A percentile compares a stretch with the other conserved stretches of the same genome.
Conservation (phyloP, 2,797 vertebrate species). For the Cryptoprocta ferox region DNA sequence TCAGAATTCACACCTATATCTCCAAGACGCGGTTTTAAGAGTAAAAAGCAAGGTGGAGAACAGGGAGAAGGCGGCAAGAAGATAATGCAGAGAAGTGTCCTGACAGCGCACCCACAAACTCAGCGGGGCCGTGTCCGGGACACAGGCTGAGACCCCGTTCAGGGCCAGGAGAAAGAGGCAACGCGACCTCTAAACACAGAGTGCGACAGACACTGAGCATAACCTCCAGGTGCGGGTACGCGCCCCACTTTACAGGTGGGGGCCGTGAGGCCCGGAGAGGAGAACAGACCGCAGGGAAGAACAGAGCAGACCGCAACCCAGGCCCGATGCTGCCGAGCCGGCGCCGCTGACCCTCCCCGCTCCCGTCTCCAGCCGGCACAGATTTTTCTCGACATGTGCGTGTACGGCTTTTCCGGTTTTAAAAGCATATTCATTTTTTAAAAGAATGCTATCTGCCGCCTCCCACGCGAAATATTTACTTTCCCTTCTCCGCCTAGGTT, state of each 20-base stretch:
- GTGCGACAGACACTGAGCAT: rapidly evolving
- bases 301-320: rapidly evolving
- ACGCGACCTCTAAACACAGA: rapidly evolving
- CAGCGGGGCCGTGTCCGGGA: rapidly evolving
- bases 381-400: rapidly evolving
- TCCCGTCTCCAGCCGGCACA: not conserved
- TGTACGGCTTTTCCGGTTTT: rapidly evolving
- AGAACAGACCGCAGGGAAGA: not conserved
- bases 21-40: not conserved
- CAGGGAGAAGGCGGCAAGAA: too few species aligned
- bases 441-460: not conserved
- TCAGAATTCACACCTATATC: rapidly evolving
- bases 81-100: rapidly evolving
- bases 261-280: not conserved
- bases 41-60: not conserved
- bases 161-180: rapidly evolving
- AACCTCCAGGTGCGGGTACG: rapidly evolving
- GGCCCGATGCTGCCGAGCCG: rapidly evolving
- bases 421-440: not conserved
- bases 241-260: not conserved
- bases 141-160: too few species aligned
- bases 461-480: not conserved
- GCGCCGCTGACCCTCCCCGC: rapidly evolving
- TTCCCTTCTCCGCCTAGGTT: not conserved
- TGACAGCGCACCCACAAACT: too few species aligned